Conservation (phyloP, 2,888 invertebrate genomes). For the Polia nebulosa region DNA sequence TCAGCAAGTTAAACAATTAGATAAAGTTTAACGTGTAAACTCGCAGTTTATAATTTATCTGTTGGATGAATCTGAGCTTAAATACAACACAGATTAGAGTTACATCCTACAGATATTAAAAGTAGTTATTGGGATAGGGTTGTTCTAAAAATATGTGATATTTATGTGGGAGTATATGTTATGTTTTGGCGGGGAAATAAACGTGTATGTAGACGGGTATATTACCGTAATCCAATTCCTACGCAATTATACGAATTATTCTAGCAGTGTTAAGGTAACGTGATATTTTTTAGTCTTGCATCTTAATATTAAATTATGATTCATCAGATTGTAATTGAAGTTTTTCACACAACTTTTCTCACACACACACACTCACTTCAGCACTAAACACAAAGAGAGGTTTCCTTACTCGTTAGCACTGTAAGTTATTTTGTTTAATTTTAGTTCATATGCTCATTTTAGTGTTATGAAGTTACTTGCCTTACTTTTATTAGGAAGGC, state of each 20-base stretch:
- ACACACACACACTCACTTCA: no score
- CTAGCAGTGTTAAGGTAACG: no score
- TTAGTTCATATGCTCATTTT: no score
- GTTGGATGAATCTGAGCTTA: conserved; percentile 56
- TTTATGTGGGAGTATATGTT: not conserved
- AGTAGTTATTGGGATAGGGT: conserved; percentile 54
- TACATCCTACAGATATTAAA: conserved; percentile 49
- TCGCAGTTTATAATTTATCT: conserved; percentile 55
- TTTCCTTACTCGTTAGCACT: no score
- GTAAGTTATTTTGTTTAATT: no score
- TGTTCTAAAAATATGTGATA: conserved; percentile 33
- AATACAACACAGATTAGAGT: conserved; percentile 48
- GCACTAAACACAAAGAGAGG: no score
- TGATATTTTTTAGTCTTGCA: no score
- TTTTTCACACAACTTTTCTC: no score
- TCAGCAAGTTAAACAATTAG: conserved; percentile 67
- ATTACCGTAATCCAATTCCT: not conserved
- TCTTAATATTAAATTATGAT: no score
- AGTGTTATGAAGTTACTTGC: no score
- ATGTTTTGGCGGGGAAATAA: conserved; percentile 7
- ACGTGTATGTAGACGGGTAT: conserved; percentile 1
- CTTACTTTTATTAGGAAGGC: no score
- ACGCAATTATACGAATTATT: not conserved
- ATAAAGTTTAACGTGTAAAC: conserved; percentile 66
- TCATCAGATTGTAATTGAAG: no score